phyloP scores from a whole-genome alignment of 2,113 vertebrate genomes.

The Cryptoleucopteryx plumbea region DNA sequence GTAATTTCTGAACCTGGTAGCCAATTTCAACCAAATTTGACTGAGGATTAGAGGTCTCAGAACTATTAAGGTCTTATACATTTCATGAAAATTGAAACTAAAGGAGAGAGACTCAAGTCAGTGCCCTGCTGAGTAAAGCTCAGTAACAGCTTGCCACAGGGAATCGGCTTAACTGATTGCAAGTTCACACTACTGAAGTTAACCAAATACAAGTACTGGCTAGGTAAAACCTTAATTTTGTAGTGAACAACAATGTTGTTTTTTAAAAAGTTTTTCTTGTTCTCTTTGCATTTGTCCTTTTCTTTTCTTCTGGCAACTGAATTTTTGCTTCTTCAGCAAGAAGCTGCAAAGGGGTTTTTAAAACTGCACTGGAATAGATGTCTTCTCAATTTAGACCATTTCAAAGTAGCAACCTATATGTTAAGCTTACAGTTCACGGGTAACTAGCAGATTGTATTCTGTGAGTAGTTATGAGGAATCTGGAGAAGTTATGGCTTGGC shows the following conservation, averaged over 20 bases:
- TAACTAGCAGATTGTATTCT: not conserved
- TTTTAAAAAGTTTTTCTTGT: not conserved
- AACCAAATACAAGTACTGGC: not conserved
- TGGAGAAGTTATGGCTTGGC: not conserved
- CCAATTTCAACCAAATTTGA: slow-evolving; percentile 52
- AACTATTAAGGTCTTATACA: slow-evolving; percentile 31
- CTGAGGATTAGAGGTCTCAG: slow-evolving; percentile 52
- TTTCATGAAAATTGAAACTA: slow-evolving; percentile 29
- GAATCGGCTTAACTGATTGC: not conserved
- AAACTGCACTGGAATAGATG: not conserved
- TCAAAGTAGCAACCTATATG: not conserved
- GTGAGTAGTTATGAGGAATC: not conserved
- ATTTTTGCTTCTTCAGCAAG: not conserved
- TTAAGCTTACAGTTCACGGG: not conserved
- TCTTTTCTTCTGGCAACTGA: not conserved
- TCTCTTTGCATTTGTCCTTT: not conserved
- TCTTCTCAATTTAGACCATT: not conserved
- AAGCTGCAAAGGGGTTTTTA: not conserved
- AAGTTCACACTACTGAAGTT: not conserved
- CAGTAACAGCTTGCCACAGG: not conserved
- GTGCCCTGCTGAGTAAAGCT: not conserved
- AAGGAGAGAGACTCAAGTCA: not conserved
- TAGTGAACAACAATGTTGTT: not conserved
- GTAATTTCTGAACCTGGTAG: slow-evolving; percentile 15
- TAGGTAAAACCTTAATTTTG: not conserved